Percentiles rank a stretch among this genome's conserved stretches.
phyloP scores from a whole-genome alignment of 2,888 invertebrate genomes.

The Blomia tropicalis region DNA sequence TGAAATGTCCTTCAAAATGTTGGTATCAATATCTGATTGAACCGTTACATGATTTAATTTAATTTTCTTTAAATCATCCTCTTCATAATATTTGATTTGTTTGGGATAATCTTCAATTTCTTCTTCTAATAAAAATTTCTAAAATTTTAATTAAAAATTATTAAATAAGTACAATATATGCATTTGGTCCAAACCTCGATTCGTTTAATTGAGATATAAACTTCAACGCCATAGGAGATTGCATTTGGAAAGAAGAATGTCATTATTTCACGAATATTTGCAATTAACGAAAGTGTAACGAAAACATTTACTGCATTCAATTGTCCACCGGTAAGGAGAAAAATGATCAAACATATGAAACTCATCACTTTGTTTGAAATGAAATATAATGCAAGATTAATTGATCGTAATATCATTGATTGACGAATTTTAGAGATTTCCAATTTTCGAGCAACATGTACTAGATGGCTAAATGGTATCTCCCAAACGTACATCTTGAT shows the following conservation, averaged over 20 bases:
- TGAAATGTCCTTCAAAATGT: slow-evolving; percentile 28
- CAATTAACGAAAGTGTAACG: slow-evolving; percentile 74
- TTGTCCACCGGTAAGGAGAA: slow-evolving; percentile 39
- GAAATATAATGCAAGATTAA: slow-evolving; percentile 49
- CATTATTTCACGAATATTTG: slow-evolving; percentile 47
- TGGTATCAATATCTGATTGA: background rate
- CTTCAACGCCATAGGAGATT: slow-evolving; percentile 62
- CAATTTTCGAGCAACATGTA: slow-evolving; percentile 52
- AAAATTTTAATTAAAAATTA: background rate
- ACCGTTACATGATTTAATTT: slow-evolving; percentile 1
- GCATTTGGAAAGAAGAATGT: slow-evolving; percentile 52
- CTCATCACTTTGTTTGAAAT: slow-evolving; percentile 41
- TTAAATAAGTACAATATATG: no score
- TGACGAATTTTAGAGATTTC: slow-evolving; percentile 51
- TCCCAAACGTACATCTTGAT: slow-evolving; percentile 96
- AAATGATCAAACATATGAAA: slow-evolving; percentile 62
- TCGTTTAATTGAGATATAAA: slow-evolving; percentile 54
- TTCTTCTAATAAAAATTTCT: slow-evolving; percentile 11
- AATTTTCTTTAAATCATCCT: background rate
- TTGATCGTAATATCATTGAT: slow-evolving; percentile 47
- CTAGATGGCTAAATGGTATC: slow-evolving; percentile 67
- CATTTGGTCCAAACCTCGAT: no score
- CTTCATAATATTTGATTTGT: background rate
- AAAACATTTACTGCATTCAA: slow-evolving; percentile 42
- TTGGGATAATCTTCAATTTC: background rate